Evolutionary conservation across 2,797 vertebrate species (phyloP), one percentile per base, ranked within the genome.

Genomic region (Allobates femoralis): DNA sequence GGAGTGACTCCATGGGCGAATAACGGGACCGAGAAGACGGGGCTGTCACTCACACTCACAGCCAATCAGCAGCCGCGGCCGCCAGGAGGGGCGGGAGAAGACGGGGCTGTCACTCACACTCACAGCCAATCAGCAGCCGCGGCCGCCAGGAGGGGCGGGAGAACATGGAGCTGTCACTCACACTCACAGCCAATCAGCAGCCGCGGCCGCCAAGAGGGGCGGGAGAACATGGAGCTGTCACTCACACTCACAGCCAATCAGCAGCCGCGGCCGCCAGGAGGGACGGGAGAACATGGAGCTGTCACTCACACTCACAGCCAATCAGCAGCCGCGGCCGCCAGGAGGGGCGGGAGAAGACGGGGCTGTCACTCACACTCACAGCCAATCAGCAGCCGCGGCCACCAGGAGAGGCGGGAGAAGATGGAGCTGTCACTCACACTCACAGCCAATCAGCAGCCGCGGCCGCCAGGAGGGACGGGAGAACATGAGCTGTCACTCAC

Each of bases 1-100:
- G 95, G 91, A 97, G 81, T 62, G 96, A 96, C 92, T 97, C 94
- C 94, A 97, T 97, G 81, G 37, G 12, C 53, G 75, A 74, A 84
- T 89, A 87, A 90, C 90, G 90, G 89, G 85, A 81, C 89, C 51
- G 88, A 86, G 78, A 4, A 16, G 10, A 50, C 16, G 3, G 3
- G 26, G 19, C 23, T 32, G 60, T 79, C 75, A 85, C 60, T 69
- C 62, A 58, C 1, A 10, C 12, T 12, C 0, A 16, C 51, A 30
- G 3, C 41, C 81, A 83, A 84, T 76, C 73, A 51, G 8, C 18
- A 4, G 14, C 32, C 0, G 10, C 10, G 2, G 0, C 10, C 6
- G 51, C 6, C 41, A 30, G 15, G 51, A 18, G 32, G 41, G 74
- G 75, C 28, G 80, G 32, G 19, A 6, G 28, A 62, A 16, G 10